Evolutionary conservation across 2,888 invertebrate genomes (phyloP).

Genomic region (Dolichopus griseipennis): DNA sequence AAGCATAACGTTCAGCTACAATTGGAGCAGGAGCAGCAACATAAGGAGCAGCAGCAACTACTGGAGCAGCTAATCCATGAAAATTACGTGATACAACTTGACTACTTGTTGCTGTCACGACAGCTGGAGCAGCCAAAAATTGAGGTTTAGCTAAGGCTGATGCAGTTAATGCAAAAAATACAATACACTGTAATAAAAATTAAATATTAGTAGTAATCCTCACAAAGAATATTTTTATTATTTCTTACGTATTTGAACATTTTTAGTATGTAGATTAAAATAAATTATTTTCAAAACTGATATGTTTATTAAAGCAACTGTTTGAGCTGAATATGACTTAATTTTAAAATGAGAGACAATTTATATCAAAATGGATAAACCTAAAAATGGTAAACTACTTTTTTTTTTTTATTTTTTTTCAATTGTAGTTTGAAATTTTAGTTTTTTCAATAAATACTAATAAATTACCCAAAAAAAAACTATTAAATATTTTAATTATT

Average conservation of each 20-base stretch:
- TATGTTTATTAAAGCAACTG: neutral
- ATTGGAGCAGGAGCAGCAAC: constrained; percentile 46
- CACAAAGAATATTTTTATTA: neutral
- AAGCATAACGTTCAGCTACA: constrained; percentile 24
- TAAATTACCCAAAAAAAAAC: neutral
- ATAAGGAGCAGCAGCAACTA: constrained; percentile 49
- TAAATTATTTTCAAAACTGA: neutral
- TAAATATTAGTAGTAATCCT: neutral
- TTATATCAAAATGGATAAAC: neutral
- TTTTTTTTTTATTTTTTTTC: neutral
- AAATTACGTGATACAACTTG: constrained; percentile 35
- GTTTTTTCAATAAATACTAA: neutral
- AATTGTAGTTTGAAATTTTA: neutral
- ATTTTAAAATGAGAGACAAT: neutral
- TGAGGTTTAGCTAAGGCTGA: no score
- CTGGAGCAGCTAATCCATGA: constrained; percentile 36
- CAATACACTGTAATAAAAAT: constrained; percentile 18
- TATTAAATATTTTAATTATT: neutral
- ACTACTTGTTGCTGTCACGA: constrained; percentile 33
- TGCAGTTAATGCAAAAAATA: constrained; percentile 22
- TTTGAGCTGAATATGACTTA: neutral
- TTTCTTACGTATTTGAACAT: constrained; percentile 9
- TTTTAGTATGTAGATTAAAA: neutral
- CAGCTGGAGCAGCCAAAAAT: no score
- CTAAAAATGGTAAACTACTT: neutral